Evolutionary conservation across 2,113 vertebrate species (phyloP).

Genomic region (Ctenodactylus gundi): DNA sequence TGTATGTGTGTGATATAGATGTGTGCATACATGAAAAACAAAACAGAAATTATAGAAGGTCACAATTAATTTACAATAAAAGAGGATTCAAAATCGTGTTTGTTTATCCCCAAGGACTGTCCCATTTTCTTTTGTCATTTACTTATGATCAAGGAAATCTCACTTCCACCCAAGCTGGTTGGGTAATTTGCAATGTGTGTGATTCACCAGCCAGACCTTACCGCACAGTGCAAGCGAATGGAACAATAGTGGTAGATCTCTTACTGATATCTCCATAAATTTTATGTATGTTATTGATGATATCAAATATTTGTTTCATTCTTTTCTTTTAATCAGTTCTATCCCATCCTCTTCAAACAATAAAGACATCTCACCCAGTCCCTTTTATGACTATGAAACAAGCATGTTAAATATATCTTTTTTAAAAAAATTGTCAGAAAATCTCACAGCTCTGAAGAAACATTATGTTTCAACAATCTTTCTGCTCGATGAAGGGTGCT

Average conservation of each 20-base stretch:
- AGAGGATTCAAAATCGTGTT: neutral
- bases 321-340: neutral
- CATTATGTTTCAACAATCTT: slow-evolving; percentile 6
- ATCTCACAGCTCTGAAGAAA: neutral
- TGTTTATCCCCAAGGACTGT: neutral
- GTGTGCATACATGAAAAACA: neutral
- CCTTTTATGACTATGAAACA: neutral
- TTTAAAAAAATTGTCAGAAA: neutral
- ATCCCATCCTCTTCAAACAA: neutral
- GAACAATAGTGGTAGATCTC: neutral
- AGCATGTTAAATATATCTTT: neutral
- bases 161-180: neutral
- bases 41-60: neutral
- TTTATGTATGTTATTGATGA: neutral
- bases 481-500: neutral
- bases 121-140: neutral
- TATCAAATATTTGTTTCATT: neutral
- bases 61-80: neutral
- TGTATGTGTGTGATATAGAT: too few relatives aligned
- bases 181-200: neutral
- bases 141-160: neutral
- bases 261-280: neutral
- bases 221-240: neutral
- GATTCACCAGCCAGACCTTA: neutral
- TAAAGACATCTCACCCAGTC: neutral